Evolutionary conservation across 2,797 vertebrate genomes (phyloP).

Genomic region (Bradypodion ventrale): DNA sequence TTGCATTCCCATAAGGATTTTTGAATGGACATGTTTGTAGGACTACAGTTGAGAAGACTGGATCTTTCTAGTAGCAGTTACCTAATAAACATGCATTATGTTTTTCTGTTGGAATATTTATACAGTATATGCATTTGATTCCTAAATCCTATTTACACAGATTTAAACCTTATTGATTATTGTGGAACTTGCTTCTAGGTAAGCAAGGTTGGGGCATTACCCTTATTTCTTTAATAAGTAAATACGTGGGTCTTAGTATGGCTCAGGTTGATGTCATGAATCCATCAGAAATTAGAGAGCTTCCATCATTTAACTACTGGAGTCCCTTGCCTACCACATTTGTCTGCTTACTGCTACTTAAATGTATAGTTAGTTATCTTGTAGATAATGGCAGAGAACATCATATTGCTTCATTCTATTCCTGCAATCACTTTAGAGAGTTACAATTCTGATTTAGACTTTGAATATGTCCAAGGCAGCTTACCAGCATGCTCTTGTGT

Average conservation of each 20-base stretch:
- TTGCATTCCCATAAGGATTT: not conserved
- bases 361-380: not conserved
- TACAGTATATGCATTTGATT: not conserved
- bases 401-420: not conserved
- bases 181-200: not conserved
- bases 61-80: not conserved
- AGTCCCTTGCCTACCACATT: not conserved
- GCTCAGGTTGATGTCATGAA: not conserved
- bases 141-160: not conserved
- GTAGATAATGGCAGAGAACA: not conserved
- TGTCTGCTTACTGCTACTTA: not conserved
- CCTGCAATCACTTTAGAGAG: not conserved
- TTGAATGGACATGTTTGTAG: constrained; percentile 11
- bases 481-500: too few species aligned
- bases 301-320: not conserved
- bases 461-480: not conserved
- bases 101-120: not conserved
- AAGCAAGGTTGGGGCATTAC: not conserved
- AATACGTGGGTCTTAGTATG: not conserved
- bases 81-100: not conserved
- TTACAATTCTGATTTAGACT: not conserved
- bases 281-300: not conserved
- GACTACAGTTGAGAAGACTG: not conserved
- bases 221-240: not conserved
- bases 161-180: not conserved